phyloP scores from a whole-genome alignment of 2,113 vertebrate genomes.

The Rhinoptilus africanus region DNA sequence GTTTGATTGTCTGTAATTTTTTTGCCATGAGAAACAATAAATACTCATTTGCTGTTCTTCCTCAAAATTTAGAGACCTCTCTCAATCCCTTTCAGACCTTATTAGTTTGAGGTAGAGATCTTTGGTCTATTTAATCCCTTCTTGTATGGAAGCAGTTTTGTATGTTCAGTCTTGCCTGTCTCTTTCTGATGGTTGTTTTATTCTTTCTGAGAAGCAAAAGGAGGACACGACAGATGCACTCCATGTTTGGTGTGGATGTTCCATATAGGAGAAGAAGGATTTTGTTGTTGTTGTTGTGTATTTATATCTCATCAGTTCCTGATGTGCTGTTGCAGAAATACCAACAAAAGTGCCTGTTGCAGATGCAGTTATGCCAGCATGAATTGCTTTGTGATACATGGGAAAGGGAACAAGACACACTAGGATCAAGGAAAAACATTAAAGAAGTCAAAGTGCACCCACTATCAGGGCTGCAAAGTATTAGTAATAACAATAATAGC shows the following conservation, averaged over 20 bases:
- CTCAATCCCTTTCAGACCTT: neutral
- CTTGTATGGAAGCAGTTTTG: neutral
- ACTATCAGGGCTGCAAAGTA: neutral
- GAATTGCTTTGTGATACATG: neutral
- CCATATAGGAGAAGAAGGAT: neutral
- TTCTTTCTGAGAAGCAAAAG: neutral
- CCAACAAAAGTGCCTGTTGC: neutral
- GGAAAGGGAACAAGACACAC: neutral
- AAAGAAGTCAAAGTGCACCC: neutral
- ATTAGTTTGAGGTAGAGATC: neutral
- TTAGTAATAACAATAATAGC: conserved; percentile 12
- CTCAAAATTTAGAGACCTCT: neutral
- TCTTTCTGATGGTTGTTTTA: neutral
- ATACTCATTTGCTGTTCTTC: neutral
- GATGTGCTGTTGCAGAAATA: neutral
- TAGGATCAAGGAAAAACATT: conserved; percentile 7
- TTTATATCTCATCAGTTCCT: neutral
- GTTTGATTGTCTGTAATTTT: neutral
- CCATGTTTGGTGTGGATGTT: neutral
- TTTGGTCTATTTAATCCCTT: neutral
- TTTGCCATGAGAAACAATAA: neutral
- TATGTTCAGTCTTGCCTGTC: neutral
- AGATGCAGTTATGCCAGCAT: neutral
- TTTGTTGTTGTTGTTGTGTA: neutral
- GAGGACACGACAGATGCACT: neutral